Base-by-base conservation (phyloP, 1,140 invertebrate genomes). In the Apis laboriosa region DNA sequence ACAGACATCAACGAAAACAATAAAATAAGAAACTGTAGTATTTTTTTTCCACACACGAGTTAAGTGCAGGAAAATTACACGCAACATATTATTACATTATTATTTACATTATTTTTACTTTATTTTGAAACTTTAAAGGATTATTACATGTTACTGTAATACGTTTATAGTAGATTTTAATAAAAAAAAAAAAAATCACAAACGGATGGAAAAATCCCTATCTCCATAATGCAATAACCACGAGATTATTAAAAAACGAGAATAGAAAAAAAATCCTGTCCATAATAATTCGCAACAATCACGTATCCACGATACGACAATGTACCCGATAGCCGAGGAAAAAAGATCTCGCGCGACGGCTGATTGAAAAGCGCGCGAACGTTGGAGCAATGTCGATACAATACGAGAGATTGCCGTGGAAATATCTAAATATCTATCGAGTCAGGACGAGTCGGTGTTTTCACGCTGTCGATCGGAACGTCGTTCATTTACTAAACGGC, bases 351-450 rank as follows among this genome's bases (percentile, higher is more conserved):
- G 58, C 60, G 60, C 74, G 74, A 49, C n/a, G 74, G 60, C n/a
- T 5, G 74, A 1, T 34, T 53, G 61, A 51, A 66, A 64, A 77
- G 24, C 61, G 24, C 61, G 75, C n/a, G 61, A 64, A 21, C 1
- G 8, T 60, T 34, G 55, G n/a, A n/a, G 60, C n/a, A 19, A 8
- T 56, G 17, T 49, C 21, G 55, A 17, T 17, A 19, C 8, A 17
- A 63, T 19, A 12, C 64, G 28, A 78, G 28, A 0, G 11, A 17
- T 71, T 79, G 43, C 11, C 55, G 71, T 78, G 55, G 17, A 21
- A 60, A 51, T 71, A 63, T 63, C 61, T 28, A 17, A 63, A 28
- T 61, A 79, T 71, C 63, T 60, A 71, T 61, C 64, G 53, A 67
- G n/a, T 15, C 58, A 15, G 19, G 43, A 21, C n/a, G 72, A 19